Evolutionary conservation across 1,140 invertebrate genomes (phyloP), one percentile per base, ranked within the genome.

Genomic region (Drosophila persimilis): DNA sequence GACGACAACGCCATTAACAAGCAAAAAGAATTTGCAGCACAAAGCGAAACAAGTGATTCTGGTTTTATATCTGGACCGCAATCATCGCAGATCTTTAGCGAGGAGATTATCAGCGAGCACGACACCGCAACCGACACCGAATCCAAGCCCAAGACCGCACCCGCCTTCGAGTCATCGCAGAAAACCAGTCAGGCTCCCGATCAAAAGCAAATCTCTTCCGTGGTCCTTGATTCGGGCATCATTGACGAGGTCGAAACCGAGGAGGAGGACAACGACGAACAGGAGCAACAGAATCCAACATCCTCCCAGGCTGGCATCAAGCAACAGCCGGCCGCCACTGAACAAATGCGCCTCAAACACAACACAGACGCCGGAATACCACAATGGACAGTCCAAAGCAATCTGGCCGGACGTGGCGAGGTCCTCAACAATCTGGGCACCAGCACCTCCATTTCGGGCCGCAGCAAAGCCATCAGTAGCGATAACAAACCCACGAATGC

Each of bases 31-130:
- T 90, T 90, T 80, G 91, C 91, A 71, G 90, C 91, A 59, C 67
- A 80, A 70, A 81, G 74, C 44, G 91, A 91, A 59, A 85, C 90
- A 53, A 91, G 80, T 57, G 93, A 94, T 91, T 92, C 92, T 53
- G 92, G 90, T 57, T 91, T 91, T 50, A 78, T 91, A 51, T 91
- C 90, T 22, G 90, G 90, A 15, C 80, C 85, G 50, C 90, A 90
- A 77, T 80, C 88, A 73, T 67, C 73, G 45, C 81, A 77, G 69
- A 86, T 86, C 46, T 81, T 71, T 53, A 86, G 81, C 62, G 85
- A 60, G 62, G 78, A 86, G 63, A 58, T 90, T 41, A 62, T 39
- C 44, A 69, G 61, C 52, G 54, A 64, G 44, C 55, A 64, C 46
- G 51, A 62, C 20, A 20, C 20, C 20, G 20, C 20, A 43, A 47